Evolutionary conservation across 2,797 vertebrate genomes (phyloP).

Genomic region (Clarias fuscus): DNA sequence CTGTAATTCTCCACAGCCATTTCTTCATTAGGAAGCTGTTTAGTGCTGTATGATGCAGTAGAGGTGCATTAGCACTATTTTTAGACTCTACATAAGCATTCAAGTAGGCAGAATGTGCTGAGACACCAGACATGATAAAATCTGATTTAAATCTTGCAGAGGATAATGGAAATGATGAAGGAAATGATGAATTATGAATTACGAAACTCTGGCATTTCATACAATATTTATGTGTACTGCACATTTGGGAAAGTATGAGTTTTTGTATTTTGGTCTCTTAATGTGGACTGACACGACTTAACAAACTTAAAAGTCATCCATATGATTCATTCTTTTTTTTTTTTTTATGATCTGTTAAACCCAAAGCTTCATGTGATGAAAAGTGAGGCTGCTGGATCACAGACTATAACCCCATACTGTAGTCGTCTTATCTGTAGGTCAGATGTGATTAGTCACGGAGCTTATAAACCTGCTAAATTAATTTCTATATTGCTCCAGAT

Average conservation of each 20-base stretch:
- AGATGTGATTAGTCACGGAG: neutral
- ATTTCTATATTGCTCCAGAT: neutral
- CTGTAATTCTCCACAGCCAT: neutral
- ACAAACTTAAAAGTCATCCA: neutral
- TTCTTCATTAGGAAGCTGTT: constrained; percentile 3
- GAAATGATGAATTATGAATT: neutral
- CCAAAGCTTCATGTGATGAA: neutral
- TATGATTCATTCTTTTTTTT: neutral
- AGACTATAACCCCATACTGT: neutral
- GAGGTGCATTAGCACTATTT: neutral
- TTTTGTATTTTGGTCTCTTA: neutral
- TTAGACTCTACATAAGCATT: constrained; percentile 8
- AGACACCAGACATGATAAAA: neutral
- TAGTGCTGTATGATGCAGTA: neutral
- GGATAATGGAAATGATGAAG: neutral
- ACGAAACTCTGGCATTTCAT: neutral
- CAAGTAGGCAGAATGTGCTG: neutral
- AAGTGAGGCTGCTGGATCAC: neutral
- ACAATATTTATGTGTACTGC: neutral
- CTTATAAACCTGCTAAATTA: neutral
- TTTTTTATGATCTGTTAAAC: neutral
- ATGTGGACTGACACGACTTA: neutral
- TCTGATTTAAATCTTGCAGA: neutral
- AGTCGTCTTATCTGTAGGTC: neutral
- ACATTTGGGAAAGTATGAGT: no score